A percentile compares a stretch with the other conserved stretches of the same genome.
Evolutionary conservation across 2,888 invertebrate species (phyloP).

Genomic region (Eudemis profundana): DNA sequence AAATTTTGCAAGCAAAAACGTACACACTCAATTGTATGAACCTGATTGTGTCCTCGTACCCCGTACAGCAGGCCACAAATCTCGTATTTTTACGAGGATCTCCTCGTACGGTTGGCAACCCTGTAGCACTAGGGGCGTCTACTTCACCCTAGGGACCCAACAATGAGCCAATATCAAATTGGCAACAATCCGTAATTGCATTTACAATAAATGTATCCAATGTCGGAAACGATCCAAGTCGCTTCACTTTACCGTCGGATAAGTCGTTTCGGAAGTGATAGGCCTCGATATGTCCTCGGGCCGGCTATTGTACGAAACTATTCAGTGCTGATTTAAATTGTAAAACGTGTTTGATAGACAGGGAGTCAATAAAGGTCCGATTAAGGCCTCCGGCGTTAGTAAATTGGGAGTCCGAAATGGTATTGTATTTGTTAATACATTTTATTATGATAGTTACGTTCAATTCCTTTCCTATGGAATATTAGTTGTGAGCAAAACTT

Average conservation of each 20-base stretch:
- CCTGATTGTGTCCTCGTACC: no score
- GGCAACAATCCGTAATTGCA: conserved; percentile 72
- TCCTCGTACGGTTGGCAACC: no score
- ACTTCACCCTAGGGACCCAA: conserved; percentile 55
- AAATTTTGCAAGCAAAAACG: no score
- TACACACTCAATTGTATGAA: no score
- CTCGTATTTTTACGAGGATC: no score
- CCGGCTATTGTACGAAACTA: conserved; percentile 34
- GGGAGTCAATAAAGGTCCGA: conserved; percentile 27
- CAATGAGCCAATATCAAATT: conserved; percentile 70
- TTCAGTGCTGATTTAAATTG: conserved; percentile 41
- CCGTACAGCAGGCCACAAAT: no score
- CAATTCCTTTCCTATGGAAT: not conserved
- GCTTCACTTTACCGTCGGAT: conserved; percentile 48
- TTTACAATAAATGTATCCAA: conserved; percentile 55
- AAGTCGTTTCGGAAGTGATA: not conserved
- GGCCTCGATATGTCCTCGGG: conserved; percentile 28
- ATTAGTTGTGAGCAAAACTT: no score
- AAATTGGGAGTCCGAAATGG: conserved; percentile 16
- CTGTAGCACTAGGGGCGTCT: conserved; percentile 54
- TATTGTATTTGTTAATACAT: conserved; percentile 8
- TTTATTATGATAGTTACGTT: not conserved
- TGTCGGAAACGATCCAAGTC: conserved; percentile 36
- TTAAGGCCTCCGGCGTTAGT: conserved; percentile 30
- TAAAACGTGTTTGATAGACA: conserved; percentile 40